These are phyloP conservation scores for Drosophila demipolita DNA, from an alignment of 2,888 invertebrate genomes.

Conservation along the genomic window DNA sequence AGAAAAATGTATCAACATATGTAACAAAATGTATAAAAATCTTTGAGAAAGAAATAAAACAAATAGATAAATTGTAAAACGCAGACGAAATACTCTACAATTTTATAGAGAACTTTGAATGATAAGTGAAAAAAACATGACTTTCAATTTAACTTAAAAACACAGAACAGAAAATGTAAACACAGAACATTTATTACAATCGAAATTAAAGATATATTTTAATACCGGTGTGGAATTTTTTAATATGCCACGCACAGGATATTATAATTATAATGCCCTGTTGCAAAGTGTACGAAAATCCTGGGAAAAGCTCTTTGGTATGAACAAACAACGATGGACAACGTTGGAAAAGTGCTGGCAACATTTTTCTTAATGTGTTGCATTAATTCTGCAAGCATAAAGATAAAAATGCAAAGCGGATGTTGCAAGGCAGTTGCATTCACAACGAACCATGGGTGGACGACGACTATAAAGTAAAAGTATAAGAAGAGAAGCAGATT, in stretches of 20 bases:
- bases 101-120: background rate
- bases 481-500: background rate
- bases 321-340: conserved; percentile 27
- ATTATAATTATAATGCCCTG: background rate
- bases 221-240: background rate
- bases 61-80: background rate
- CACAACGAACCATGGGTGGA: conserved; percentile 17
- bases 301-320: conserved; percentile 28
- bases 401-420: conserved; percentile 58
- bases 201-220: background rate
- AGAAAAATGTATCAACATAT: background rate
- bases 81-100: background rate
- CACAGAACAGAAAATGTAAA: background rate
- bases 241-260: background rate
- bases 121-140: background rate
- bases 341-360: conserved; percentile 47
- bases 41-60: background rate
- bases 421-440: conserved; percentile 49
- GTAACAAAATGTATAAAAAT: background rate
- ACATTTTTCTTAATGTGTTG: conserved; percentile 72
- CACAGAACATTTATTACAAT: background rate
- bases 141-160: background rate
- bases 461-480: background rate
- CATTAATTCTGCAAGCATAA: conserved; percentile 65
- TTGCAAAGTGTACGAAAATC: conserved; percentile 15